Evolutionary conservation across 2,113 vertebrate species (phyloP).

Genomic region (Nasalis larvatus): DNA sequence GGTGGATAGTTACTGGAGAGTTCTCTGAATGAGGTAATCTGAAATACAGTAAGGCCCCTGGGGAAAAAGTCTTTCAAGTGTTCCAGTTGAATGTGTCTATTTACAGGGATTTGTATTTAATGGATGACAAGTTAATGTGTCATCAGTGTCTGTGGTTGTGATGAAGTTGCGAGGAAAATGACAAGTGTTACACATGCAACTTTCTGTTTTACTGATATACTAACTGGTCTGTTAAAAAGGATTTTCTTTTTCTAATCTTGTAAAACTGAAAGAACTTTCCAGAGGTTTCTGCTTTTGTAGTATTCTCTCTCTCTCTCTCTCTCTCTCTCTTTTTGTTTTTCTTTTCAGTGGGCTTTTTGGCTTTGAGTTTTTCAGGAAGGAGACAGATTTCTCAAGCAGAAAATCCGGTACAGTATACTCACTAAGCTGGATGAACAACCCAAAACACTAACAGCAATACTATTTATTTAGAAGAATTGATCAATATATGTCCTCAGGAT

Average conservation of each 20-base stretch:
- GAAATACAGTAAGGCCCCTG: background rate
- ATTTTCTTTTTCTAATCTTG: background rate
- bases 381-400: background rate
- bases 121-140: conserved; percentile 51
- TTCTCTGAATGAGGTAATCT: background rate
- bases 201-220: conserved; percentile 47
- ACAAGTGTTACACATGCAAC: conserved; percentile 17
- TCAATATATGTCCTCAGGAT: background rate
- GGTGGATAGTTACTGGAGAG: conserved; percentile 8
- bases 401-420: background rate
- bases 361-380: background rate
- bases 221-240: conserved; percentile 45
- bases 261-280: background rate
- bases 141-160: conserved; percentile 30
- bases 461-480: background rate
- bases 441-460: background rate
- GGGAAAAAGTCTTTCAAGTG: background rate
- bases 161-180: conserved; percentile 44
- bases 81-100: conserved; percentile 51
- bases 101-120: conserved; percentile 57
- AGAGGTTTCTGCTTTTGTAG: background rate
- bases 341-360: background rate
- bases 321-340: background rate
- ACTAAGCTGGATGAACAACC: background rate
- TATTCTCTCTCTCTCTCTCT: background rate